A percentile compares a stretch with the other conserved stretches of the same genome.
Conservation (phyloP, 2,888 invertebrate species). For the Invenusta paracnida region DNA sequence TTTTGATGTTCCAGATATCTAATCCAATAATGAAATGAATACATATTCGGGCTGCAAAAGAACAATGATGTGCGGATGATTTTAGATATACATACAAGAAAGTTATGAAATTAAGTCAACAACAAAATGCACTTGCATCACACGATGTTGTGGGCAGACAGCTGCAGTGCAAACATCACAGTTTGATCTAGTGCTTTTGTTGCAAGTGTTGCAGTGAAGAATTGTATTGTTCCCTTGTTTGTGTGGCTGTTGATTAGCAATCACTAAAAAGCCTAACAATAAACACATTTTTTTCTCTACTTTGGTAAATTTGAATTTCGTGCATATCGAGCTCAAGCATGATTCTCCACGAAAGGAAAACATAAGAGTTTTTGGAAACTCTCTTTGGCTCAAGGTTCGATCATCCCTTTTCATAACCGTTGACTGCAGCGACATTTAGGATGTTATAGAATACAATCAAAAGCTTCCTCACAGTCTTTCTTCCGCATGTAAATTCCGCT, state of each 20-base stretch:
- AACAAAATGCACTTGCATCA: neutral
- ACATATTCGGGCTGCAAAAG: too few relatives aligned
- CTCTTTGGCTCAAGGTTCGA: neutral
- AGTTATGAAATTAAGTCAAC: too few relatives aligned
- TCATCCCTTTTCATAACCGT: neutral
- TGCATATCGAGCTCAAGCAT: neutral
- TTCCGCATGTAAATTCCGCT: neutral
- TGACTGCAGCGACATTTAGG: neutral
- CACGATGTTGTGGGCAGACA: neutral
- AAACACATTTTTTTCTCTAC: neutral
- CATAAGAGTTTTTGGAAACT: neutral
- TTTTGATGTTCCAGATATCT: too few relatives aligned
- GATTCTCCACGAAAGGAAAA: neutral
- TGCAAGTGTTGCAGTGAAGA: neutral
- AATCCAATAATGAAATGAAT: too few relatives aligned
- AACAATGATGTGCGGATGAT: too few relatives aligned
- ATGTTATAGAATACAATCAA: conserved; percentile 29
- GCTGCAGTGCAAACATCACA: neutral
- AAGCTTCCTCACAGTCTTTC: conserved; percentile 6
- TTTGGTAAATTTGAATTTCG: conserved; percentile 1
- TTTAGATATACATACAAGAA: too few relatives aligned
- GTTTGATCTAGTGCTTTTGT: conserved; percentile 3
- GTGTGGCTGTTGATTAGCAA: neutral
- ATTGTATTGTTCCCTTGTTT: neutral
- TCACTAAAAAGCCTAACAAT: neutral